Percentiles rank a stretch among this genome's conserved stretches.
phyloP scores from a whole-genome alignment of 2,888 invertebrate species.

The Sipha maydis region DNA sequence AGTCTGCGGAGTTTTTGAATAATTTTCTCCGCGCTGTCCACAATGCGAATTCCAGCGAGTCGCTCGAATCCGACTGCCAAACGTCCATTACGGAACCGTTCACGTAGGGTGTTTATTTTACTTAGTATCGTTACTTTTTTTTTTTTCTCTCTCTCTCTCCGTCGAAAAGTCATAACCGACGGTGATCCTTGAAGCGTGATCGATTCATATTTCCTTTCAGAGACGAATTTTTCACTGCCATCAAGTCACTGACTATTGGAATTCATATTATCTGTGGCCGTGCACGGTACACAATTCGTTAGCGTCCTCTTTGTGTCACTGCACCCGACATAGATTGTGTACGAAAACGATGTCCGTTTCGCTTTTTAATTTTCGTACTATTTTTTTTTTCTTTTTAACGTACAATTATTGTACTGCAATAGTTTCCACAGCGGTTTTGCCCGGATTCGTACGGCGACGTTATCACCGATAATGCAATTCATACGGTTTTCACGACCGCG shows the following conservation, averaged over 20 bases:
- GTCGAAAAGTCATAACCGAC: not conserved
- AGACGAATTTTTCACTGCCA: not conserved
- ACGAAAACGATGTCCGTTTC: not conserved
- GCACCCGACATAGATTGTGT: not conserved
- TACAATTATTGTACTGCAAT: not conserved
- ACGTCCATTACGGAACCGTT: conserved; percentile 27
- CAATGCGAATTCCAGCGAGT: not conserved
- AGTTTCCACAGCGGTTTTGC: not conserved
- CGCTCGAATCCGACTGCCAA: not conserved
- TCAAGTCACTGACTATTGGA: conserved; percentile 7
- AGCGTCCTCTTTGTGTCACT: conserved; percentile 17
- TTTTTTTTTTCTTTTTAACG: not conserved
- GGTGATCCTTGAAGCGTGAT: not conserved
- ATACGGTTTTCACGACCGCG: not conserved
- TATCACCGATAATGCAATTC: not conserved
- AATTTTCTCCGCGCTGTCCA: not conserved
- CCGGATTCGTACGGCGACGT: not conserved
- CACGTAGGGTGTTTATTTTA: not conserved
- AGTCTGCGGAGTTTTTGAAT: not conserved
- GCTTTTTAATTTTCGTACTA: not conserved
- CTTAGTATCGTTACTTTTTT: not conserved
- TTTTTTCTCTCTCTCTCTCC: not conserved
- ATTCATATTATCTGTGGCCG: conserved; percentile 4
- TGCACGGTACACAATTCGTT: conserved; percentile 25
- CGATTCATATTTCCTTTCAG: conserved; percentile 31